phyloP scores from a whole-genome alignment of 2,113 vertebrate genomes.

The Heterochromis multidens region DNA sequence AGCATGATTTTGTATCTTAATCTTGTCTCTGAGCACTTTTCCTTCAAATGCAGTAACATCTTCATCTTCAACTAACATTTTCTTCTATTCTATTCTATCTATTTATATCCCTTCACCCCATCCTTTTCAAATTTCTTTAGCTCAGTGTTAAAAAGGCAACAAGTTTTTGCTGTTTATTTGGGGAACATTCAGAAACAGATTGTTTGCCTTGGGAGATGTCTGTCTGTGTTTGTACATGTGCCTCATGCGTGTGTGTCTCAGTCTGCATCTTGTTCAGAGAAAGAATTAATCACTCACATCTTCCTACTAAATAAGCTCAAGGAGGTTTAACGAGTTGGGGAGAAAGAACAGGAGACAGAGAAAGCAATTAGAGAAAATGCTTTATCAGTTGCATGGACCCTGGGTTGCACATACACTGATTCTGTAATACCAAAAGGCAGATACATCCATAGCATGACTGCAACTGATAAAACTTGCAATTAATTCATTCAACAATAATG shows the following conservation, averaged over 20 bases:
- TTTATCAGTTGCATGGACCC: neutral
- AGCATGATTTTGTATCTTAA: conserved; percentile 19
- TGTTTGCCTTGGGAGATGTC: conserved; percentile 30
- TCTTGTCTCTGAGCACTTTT: conserved; percentile 9
- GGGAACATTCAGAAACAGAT: conserved; percentile 18
- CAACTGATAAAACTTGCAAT: neutral
- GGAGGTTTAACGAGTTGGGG: neutral
- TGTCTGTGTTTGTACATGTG: conserved; percentile 12
- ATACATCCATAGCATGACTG: neutral
- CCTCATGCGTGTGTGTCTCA: neutral
- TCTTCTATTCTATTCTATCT: neutral
- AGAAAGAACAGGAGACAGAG: neutral
- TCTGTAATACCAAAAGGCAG: neutral
- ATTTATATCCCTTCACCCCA: neutral
- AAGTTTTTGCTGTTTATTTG: conserved; percentile 3
- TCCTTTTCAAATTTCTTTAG: neutral
- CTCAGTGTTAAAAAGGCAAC: neutral
- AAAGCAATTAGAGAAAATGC: neutral
- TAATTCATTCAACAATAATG: neutral
- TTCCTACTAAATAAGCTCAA: conserved; percentile 30
- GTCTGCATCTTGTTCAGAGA: neutral
- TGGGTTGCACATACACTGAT: neutral
- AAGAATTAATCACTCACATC: conserved; percentile 42
- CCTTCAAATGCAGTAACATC: neutral
- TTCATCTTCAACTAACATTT: neutral